These are phyloP conservation scores for Luperina nickerlii DNA, from an alignment of 2,888 invertebrate species.

Conservation along the genomic window DNA sequence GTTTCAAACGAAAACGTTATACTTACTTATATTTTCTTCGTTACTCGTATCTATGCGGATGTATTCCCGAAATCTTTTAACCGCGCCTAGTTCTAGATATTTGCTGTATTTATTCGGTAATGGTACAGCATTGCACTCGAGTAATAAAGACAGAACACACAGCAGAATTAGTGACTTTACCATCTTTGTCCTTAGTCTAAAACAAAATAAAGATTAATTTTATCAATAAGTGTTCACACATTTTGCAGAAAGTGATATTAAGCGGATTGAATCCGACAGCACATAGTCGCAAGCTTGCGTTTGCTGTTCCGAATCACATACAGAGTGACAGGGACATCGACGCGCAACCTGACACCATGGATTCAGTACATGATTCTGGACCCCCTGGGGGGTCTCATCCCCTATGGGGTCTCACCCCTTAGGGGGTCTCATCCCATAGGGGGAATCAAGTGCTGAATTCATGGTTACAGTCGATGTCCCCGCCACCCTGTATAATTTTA, in stretches of 20 bases:
- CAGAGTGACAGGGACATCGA: neutral
- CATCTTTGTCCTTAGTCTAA: slow-evolving; percentile 41
- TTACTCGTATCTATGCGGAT: slow-evolving; percentile 76
- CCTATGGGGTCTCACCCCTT: no score
- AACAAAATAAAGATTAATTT: slow-evolving; percentile 15
- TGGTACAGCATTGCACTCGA: slow-evolving; percentile 27
- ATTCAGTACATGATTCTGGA: no score
- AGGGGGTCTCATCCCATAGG: neutral
- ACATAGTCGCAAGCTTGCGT: neutral
- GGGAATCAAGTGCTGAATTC: neutral
- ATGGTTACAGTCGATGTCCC: neutral
- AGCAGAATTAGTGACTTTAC: slow-evolving; percentile 20
- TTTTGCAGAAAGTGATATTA: neutral
- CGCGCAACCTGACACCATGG: neutral
- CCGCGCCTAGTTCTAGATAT: slow-evolving; percentile 55
- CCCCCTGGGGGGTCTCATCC: no score
- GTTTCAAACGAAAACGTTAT: neutral
- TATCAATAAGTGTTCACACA: neutral
- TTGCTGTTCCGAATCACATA: neutral
- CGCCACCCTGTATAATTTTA: neutral
- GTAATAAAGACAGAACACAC: slow-evolving; percentile 10
- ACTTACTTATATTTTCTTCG: slow-evolving; percentile 66
- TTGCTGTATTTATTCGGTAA: slow-evolving; percentile 40
- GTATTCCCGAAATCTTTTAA: slow-evolving; percentile 74
- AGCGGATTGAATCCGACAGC: neutral